phyloP scores from a whole-genome alignment of 2,113 vertebrate genomes.

The Phrynosoma blainvillii region DNA sequence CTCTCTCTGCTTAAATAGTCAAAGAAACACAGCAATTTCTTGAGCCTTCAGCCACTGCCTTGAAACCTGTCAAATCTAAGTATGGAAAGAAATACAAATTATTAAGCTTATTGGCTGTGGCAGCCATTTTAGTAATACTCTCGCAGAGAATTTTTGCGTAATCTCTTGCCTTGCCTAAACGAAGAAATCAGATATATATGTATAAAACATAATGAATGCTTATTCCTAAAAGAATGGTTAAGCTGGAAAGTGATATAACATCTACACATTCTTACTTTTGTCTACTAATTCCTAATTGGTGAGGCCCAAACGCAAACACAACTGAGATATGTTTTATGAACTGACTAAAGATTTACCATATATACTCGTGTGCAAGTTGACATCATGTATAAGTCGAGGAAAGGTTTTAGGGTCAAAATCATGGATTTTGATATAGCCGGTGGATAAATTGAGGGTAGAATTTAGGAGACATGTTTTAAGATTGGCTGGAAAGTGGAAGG shows the following conservation, averaged over 20 bases:
- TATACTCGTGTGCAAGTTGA: too few species aligned
- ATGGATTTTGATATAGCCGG: too few species aligned
- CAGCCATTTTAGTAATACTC: neutral
- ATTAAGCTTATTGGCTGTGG: neutral
- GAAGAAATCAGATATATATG: neutral
- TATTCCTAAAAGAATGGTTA: neutral
- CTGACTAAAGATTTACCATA: too few species aligned
- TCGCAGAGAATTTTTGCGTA: neutral
- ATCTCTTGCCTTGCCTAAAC: neutral
- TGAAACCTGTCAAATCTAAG: too few species aligned
- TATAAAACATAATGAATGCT: neutral
- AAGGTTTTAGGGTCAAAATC: too few species aligned
- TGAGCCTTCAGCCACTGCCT: too few species aligned
- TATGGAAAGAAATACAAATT: neutral
- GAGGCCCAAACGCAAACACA: neutral
- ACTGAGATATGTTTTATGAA: neutral
- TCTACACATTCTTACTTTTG: neutral
- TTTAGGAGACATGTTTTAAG: too few species aligned
- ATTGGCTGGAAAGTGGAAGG: too few species aligned
- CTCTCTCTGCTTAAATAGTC: too few species aligned
- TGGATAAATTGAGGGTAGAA: too few species aligned
- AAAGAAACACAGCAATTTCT: too few species aligned
- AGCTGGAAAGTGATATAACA: neutral
- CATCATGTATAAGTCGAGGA: too few species aligned
- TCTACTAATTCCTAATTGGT: neutral